Evolutionary conservation across 2,113 vertebrate species (phyloP), one percentile per base, ranked within the genome.

Genomic region (Orientallactaga bullata): DNA sequence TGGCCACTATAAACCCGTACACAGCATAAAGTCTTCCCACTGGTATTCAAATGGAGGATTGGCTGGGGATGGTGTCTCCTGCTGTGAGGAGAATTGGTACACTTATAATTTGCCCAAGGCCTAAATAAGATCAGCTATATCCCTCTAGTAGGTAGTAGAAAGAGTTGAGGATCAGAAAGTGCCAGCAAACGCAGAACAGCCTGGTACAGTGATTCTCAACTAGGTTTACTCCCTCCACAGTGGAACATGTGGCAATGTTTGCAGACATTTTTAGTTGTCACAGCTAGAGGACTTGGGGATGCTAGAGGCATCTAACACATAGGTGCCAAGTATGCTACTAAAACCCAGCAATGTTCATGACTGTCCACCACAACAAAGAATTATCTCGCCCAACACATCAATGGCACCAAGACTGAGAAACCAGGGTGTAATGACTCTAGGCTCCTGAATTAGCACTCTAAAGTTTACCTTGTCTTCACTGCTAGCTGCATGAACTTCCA

Each of bases 41-140:
- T 65, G 1, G 1, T 55, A 3, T 79, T n/a, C 66, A 87, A 2
- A 79, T 32, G 37, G 16, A 79, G 85, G 90, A 76, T 37, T 47
- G 55, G 23, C 71, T 85, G 60, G 30, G 35, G 74, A 11, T 47
- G 30, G n/a, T 78, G 5, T 76, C 47, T 17, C 32, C 58, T 78
- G 47, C 66, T 32, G 30, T 79, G 26, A 83, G 37, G 30, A 80
- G 6, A 92, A 66, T 39, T 81, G 30, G 30, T 82, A 21, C 3
- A 88, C 15, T 85, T 85, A 61, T 32, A 30, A 72, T 80, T 74
- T 80, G 20, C 35, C 61, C 8, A 61, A 82, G 79, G n/a, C 82
- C 86, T 66, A 88, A 88, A 63, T 61, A 47, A 80, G 93, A 88
- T 83, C 89, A 73, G 39, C 17, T 73, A 6, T 88, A 89, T 94